These are phyloP conservation scores for Panurus biarmicus DNA, from an alignment of 2,113 vertebrate species.

Conservation along the genomic window DNA sequence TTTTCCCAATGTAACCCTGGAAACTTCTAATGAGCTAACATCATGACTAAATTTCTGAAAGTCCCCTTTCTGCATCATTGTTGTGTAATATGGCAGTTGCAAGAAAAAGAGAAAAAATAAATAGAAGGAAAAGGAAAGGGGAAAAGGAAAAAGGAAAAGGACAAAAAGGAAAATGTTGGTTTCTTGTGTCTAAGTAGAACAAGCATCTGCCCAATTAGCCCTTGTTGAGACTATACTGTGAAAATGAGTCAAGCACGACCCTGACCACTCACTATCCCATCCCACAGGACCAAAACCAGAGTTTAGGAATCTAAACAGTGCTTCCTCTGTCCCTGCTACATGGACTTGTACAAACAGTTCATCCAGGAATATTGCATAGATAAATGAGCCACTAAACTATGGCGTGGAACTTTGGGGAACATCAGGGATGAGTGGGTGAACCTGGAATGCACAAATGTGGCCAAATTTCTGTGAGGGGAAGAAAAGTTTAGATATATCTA, in stretches of 20 bases:
- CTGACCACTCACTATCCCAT: not conserved
- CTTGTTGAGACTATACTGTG: not conserved
- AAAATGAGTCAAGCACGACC: not conserved
- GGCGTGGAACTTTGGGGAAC: rapidly evolving
- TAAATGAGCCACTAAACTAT: not conserved
- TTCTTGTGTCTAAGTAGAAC: not conserved
- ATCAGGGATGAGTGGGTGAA: not conserved
- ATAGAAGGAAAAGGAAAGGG: not conserved
- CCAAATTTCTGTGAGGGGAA: rapidly evolving
- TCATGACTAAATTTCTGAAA: not conserved
- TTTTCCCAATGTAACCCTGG: not conserved
- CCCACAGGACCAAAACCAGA: not conserved
- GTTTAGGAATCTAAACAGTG: not conserved
- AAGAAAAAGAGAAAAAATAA: not conserved
- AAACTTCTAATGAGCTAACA: not conserved
- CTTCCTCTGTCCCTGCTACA: not conserved
- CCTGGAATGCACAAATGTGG: not conserved
- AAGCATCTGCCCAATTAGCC: not conserved
- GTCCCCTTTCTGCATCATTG: not conserved
- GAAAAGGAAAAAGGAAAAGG: not conserved
- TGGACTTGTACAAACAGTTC: not conserved
- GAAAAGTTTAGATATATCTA: not conserved
- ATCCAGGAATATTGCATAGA: not conserved
- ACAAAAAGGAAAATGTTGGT: not conserved
- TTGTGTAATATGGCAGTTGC: not conserved